A percentile compares a stretch with the other conserved stretches of the same genome.
These are phyloP conservation scores for Picathartes gymnocephalus DNA, from an alignment of 2,113 vertebrate species.

Conservation along the genomic window DNA sequence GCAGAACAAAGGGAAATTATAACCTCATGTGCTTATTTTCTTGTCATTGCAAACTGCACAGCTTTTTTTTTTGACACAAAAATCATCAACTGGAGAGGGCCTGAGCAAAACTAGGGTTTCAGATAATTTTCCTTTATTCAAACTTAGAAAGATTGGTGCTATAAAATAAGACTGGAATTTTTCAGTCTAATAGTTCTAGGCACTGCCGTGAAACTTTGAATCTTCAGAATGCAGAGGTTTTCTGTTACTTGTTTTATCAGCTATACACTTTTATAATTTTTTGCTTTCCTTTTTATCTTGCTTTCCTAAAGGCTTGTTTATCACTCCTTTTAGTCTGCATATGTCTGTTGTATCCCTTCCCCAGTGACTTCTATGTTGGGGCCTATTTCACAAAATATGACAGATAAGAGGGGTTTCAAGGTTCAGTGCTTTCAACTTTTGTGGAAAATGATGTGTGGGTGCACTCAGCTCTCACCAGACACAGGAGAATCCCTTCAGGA, in stretches of 20 bases:
- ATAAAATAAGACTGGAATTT: not conserved
- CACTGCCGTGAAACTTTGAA: not conserved
- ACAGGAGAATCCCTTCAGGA: not conserved
- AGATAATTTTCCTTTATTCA: not conserved
- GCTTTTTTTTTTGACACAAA: not conserved
- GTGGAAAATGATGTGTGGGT: not conserved
- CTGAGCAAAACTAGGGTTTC: not conserved
- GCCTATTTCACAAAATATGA: not conserved
- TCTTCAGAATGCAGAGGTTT: not conserved
- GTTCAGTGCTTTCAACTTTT: not conserved
- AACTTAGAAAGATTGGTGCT: not conserved
- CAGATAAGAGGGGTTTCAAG: not conserved
- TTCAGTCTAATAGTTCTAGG: not conserved
- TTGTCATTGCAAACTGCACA: not conserved
- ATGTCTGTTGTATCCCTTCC: not conserved
- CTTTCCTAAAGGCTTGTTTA: not conserved
- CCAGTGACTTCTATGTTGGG: not conserved
- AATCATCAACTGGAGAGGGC: not conserved
- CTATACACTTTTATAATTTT: not conserved
- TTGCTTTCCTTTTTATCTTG: not conserved
- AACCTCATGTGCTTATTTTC: slow-evolving; percentile 8
- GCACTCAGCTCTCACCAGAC: not conserved
- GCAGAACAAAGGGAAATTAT: not conserved
- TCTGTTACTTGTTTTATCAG: not conserved
- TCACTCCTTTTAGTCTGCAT: not conserved